Base-by-base conservation (phyloP, 2,888 invertebrate genomes). In the Eumerus sabulonum region DNA sequence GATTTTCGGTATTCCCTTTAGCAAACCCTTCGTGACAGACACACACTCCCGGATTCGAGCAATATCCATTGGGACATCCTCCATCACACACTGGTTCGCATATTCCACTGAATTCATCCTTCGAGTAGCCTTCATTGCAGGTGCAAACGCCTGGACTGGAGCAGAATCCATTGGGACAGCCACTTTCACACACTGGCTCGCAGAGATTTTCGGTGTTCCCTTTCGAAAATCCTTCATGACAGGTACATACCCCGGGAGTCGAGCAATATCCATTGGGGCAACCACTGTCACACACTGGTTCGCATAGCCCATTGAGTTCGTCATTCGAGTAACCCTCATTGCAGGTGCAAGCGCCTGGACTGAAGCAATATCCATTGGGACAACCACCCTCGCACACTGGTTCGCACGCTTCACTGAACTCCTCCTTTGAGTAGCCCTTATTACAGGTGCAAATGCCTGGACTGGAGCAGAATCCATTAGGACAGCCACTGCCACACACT, bases 61-160 rank as follows among this genome's bases (percentile, higher is more conserved):
- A 27, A 48, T 13, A 9, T 17, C 57, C 53, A 35, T 64, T 42
- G 0, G 13, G 11, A 9, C 76, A 45, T 1, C 38, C 51, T 42
- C 19, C 1, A 40, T 40, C 42, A 40, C 68, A 72, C 17, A 63
- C 12, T 12, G 82, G 82, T 5, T 60, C 66, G 50, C 83, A 82
- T 3, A 12, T 35, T 2, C 17, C 35, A 1, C 17, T 27, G 0
- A 13, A 7, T 17, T 18, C 11, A 9, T 5, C 14, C n/a, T 44
- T 54, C 0, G 9, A 9, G n/a, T 53, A 66, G 1, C 71, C 66
- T 16, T 38, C 83, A 13, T 87, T 85, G 82, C 92, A 93, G 13
- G 86, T 87, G 85, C 92, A 92, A 1, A 88, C 85, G 77, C 91
- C 90, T 0, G 91, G 90, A 0, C 88, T 89, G 5, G 17, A 18